Evolutionary conservation across 2,797 vertebrate species (phyloP).

Genomic region (Sphaeramia orbicularis): DNA sequence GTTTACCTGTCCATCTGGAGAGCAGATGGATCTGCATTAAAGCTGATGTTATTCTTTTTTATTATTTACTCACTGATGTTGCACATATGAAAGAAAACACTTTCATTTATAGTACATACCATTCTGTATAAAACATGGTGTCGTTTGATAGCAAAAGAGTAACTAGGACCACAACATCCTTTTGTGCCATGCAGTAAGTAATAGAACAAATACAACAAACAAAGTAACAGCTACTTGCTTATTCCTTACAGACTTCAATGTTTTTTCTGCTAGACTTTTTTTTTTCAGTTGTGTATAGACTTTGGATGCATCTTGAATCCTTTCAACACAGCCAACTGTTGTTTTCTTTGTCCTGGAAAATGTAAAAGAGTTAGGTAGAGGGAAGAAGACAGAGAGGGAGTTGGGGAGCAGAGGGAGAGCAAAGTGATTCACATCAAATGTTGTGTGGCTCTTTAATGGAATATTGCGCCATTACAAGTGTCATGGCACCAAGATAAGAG

Average conservation of each 20-base stretch:
- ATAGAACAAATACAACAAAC: slow-evolving; percentile 38
- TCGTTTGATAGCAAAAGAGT: slow-evolving; percentile 5
- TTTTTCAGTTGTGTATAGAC: slow-evolving; percentile 53
- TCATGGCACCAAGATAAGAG: slow-evolving; percentile 83
- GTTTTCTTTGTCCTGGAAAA: slow-evolving; percentile 64
- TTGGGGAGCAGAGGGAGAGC: slow-evolving; percentile 55
- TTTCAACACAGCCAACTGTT: slow-evolving; percentile 69
- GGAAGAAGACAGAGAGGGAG: slow-evolving; percentile 16
- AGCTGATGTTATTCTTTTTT: slow-evolving; percentile 55
- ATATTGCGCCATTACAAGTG: slow-evolving; percentile 83
- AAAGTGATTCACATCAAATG: slow-evolving; percentile 84
- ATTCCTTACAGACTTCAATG: slow-evolving; percentile 32
- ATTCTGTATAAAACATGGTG: slow-evolving; percentile 7
- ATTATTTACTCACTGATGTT: slow-evolving; percentile 56
- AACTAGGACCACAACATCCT: slow-evolving; percentile 79
- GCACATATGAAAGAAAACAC: slow-evolving; percentile 58
- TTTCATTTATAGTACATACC: slow-evolving; percentile 13
- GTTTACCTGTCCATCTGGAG: slow-evolving; percentile 78
- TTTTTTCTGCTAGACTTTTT: slow-evolving; percentile 48
- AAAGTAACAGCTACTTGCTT: slow-evolving; percentile 14
- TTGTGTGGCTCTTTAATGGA: slow-evolving; percentile 80
- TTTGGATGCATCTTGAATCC: slow-evolving; percentile 62
- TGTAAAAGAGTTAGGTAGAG: slow-evolving; percentile 49
- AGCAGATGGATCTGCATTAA: slow-evolving; percentile 77
- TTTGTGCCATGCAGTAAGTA: slow-evolving; percentile 76